A percentile compares a stretch with the other conserved stretches of the same genome.
These are phyloP conservation scores for Echeneis naucrates DNA, from an alignment of 2,797 vertebrate genomes.

Conservation along the genomic window DNA sequence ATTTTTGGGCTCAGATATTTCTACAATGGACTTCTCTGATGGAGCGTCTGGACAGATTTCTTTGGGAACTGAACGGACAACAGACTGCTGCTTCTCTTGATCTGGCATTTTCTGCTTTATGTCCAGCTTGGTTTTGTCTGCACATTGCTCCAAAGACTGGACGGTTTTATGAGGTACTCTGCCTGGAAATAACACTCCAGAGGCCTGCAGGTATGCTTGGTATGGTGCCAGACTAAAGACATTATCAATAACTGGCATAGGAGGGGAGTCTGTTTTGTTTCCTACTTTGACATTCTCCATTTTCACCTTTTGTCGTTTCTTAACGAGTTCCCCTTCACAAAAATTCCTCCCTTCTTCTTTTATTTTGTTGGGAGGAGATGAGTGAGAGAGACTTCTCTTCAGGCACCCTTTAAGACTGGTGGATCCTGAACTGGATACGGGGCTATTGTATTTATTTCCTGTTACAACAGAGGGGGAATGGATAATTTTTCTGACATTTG, in stretches of 20 bases:
- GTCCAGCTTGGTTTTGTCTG: constrained; percentile 51
- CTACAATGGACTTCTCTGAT: constrained; percentile 23
- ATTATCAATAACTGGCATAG: constrained; percentile 93
- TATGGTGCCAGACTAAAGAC: constrained; percentile 96
- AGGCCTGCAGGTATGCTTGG: constrained; percentile 83
- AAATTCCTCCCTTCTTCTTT: constrained; percentile 62
- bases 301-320: constrained; percentile 67
- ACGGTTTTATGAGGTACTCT: constrained; percentile 30
- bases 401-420: constrained; percentile 22
- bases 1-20: constrained; percentile 38
- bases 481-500: constrained; percentile 44
- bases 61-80: constrained; percentile 13
- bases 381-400: constrained; percentile 65
- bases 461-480: constrained; percentile 37
- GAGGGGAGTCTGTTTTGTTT: constrained; percentile 79
- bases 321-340: constrained; percentile 52
- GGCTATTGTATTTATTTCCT: constrained; percentile 27
- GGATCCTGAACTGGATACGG: constrained; percentile 23
- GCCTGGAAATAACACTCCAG: constrained; percentile 56
- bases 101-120: constrained; percentile 42
- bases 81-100: constrained; percentile 31
- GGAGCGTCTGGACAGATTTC: constrained; percentile 17
- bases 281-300: constrained; percentile 3
- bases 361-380: constrained; percentile 47
- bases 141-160: constrained; percentile 26